phyloP scores from a whole-genome alignment of 2,888 invertebrate species.

The Macaria liturata region DNA sequence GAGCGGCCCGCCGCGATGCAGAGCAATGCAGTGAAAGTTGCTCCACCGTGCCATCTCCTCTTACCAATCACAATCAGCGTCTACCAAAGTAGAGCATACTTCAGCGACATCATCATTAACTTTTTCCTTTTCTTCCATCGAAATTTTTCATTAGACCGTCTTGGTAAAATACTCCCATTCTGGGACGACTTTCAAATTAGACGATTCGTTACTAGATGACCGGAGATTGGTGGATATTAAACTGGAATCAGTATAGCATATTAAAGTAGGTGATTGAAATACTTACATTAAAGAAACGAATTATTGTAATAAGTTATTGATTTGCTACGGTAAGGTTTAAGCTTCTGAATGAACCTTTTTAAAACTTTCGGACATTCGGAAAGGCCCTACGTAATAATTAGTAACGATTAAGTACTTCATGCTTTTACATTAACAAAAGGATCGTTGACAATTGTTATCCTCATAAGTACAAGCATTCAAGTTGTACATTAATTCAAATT shows the following conservation, averaged over 20 bases:
- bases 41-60: slow-evolving; percentile 14
- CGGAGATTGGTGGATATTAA: slow-evolving; percentile 36
- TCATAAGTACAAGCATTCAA: too few relatives aligned
- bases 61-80: slow-evolving; percentile 23
- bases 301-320: slow-evolving; percentile 54
- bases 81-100: slow-evolving; percentile 29
- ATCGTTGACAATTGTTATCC: too few relatives aligned
- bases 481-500: too few relatives aligned
- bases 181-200: slow-evolving; percentile 47
- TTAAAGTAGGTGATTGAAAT: slow-evolving; percentile 16
- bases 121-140: slow-evolving; percentile 40
- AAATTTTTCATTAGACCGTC: slow-evolving; percentile 36
- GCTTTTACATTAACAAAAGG: too few relatives aligned
- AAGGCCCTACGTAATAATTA: background rate
- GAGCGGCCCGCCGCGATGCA: slow-evolving; percentile 87
- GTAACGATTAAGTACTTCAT: too few relatives aligned
- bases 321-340: slow-evolving; percentile 5
- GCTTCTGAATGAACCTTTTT: slow-evolving; percentile 5
- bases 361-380: background rate
- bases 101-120: slow-evolving; percentile 36
- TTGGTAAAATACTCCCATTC: slow-evolving; percentile 37
- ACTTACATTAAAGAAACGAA: slow-evolving; percentile 66
- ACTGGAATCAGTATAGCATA: slow-evolving; percentile 13
- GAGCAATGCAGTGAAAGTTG: slow-evolving; percentile 47
- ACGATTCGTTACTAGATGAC: slow-evolving; percentile 65